A percentile compares a stretch with the other conserved stretches of the same genome.
These are phyloP conservation scores for Gopherus evgoodei DNA, from an alignment of 2,113 vertebrate genomes.

Conservation along the genomic window DNA sequence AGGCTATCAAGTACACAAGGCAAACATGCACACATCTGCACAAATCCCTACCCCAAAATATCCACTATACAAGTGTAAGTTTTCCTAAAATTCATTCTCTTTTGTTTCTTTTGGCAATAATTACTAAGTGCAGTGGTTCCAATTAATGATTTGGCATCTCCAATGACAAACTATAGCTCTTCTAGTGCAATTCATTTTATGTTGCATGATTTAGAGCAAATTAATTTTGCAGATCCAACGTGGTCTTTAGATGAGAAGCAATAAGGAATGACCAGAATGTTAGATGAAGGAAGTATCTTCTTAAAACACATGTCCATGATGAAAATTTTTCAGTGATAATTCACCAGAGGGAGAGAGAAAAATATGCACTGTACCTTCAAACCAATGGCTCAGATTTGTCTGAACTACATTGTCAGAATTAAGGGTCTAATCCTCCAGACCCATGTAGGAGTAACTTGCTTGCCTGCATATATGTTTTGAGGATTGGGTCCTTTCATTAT, in stretches of 20 bases:
- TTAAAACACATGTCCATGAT: not conserved
- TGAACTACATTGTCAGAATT: conserved; percentile 29
- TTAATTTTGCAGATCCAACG: conserved; percentile 36
- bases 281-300: conserved; percentile 20
- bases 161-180: conserved; percentile 31
- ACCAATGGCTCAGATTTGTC: not conserved
- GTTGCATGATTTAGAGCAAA: not conserved
- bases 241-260: not conserved
- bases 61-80: not conserved
- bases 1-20: not conserved
- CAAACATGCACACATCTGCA: not conserved
- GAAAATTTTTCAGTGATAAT: not conserved
- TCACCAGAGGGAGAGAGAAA: not conserved
- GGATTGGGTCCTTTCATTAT: not conserved
- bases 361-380: not conserved
- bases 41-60: not conserved
- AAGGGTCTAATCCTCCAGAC: not conserved
- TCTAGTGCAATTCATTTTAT: not conserved
- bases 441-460: rapidly evolving
- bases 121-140: not conserved
- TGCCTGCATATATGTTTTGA: not conserved
- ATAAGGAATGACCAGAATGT: not conserved
- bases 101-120: conserved; percentile 25
- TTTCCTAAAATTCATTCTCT: not conserved
- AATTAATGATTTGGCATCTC: conserved; percentile 33